Evolutionary conservation across 2,113 vertebrate genomes (phyloP), one percentile per base, ranked within the genome.

Genomic region (Microtus ochrogaster): DNA sequence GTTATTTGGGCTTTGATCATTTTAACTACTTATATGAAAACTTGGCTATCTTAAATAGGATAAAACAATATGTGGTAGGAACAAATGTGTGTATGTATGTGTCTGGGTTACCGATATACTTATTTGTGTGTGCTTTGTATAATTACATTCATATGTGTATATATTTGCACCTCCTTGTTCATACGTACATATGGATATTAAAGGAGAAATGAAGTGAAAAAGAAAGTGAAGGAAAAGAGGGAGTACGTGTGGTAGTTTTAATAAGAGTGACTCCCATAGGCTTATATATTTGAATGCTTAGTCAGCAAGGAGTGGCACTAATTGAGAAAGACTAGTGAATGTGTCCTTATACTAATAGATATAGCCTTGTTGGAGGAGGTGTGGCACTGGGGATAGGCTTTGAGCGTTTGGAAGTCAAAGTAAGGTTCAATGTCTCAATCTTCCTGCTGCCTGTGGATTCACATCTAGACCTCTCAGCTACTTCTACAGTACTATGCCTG

Each of bases 111-210:
- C 9, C 12, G 12, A 81, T 58, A 1, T 58, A 1, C 72, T 19
- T 66, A 4, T 16, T 21, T 76, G 12, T 7, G 58, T 78, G n/a
- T 65, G 47, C 17, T 63, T n/a, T 9, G 8, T 17, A 24, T 91
- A n/a, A 70, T 12, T 66, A 68, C 26, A 33, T 11, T 16, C 28
- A 66, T 13, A 66, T 13, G 14, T 30, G 11, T 24, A 73, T 79
- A 3, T 33, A 30, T 65, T 0, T 77, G 76, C 9, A 14, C n/a
- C 16, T 72, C 17, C n/a, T 36, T 33, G 2, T 65, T 7, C 47
- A 3, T 0, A 76, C 13, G 8, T 41, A 3, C 61, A 44, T 30
- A 84, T 17, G 33, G 6, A 63, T 17, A 47, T 3, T 5, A 0
- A n/a, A 11, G 65, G 12, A 66, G 7, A 22, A 13, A 65, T 0